These are phyloP conservation scores for Hippasteria phrygiana DNA, from an alignment of 53 echinoderm and acorn worm species.

Conservation along the genomic window DNA sequence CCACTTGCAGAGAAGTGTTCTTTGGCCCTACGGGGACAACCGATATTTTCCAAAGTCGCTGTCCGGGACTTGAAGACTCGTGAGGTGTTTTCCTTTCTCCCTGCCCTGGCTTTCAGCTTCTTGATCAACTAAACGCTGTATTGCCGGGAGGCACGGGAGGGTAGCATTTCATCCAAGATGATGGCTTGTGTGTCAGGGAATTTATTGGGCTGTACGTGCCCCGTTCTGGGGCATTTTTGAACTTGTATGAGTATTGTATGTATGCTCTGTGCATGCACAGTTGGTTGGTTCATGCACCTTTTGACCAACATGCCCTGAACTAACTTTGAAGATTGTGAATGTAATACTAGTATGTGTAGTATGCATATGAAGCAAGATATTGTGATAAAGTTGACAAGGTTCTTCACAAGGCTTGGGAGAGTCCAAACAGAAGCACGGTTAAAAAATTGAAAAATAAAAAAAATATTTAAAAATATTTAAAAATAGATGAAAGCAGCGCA, in stretches of 20 bases:
- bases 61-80: background rate
- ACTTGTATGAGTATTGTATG: background rate
- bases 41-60: constrained; percentile 1
- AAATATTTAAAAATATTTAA: too few species aligned
- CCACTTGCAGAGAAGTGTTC: background rate
- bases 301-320: too few species aligned
- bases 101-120: background rate
- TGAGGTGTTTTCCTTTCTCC: constrained; percentile 3
- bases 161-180: background rate
- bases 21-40: background rate
- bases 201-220: constrained; percentile 12
- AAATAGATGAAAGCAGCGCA: too few species aligned
- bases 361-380: too few species aligned
- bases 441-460: too few species aligned
- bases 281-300: too few species aligned
- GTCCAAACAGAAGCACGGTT: too few species aligned
- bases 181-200: background rate
- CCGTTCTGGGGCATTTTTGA: background rate
- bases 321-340: too few species aligned
- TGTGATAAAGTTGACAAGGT: too few species aligned
- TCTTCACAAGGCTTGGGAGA: too few species aligned
- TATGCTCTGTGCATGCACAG: background rate
- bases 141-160: background rate
- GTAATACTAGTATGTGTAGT: too few species aligned
- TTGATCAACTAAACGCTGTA: constrained; percentile 4